These are phyloP conservation scores for Leuciscus idus DNA, from an alignment of 2,113 vertebrate species.

Conservation along the genomic window DNA sequence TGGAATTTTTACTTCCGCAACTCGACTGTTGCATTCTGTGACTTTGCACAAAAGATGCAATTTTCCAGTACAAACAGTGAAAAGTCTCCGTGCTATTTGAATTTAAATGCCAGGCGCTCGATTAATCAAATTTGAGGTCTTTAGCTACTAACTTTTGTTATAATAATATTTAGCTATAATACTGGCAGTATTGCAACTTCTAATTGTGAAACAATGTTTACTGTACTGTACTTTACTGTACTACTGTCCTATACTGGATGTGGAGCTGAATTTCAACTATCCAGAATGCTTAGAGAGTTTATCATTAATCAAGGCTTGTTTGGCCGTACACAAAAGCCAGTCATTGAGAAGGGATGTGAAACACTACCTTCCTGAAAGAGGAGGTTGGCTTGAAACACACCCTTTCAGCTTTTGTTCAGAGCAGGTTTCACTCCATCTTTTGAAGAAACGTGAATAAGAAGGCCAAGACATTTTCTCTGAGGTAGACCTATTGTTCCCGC, in stretches of 20 bases:
- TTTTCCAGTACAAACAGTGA: not conserved
- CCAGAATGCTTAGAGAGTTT: constrained; percentile 32
- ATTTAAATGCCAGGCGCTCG: not conserved
- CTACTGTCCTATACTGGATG: no score
- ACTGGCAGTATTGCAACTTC: not conserved
- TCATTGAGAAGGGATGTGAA: constrained; percentile 50
- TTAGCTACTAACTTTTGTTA: not conserved
- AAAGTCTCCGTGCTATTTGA: not conserved
- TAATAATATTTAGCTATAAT: no score
- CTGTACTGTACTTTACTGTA: no score
- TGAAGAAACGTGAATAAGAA: constrained; percentile 14
- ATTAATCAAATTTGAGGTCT: not conserved
- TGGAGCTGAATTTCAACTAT: constrained; percentile 35
- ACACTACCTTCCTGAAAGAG: constrained; percentile 46
- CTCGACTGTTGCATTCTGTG: not conserved
- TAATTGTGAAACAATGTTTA: constrained; percentile 6
- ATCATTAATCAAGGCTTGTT: constrained; percentile 30
- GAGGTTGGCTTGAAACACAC: not conserved
- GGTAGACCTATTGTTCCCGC: not conserved
- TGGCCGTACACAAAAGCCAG: constrained; percentile 36
- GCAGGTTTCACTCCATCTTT: constrained; percentile 25
- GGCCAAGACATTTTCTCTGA: constrained; percentile 14
- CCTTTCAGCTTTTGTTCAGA: constrained; percentile 21
- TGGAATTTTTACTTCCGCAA: not conserved
- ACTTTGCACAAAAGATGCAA: not conserved